phyloP scores from a whole-genome alignment of 2,888 invertebrate genomes.

The Desoria tigrina region DNA sequence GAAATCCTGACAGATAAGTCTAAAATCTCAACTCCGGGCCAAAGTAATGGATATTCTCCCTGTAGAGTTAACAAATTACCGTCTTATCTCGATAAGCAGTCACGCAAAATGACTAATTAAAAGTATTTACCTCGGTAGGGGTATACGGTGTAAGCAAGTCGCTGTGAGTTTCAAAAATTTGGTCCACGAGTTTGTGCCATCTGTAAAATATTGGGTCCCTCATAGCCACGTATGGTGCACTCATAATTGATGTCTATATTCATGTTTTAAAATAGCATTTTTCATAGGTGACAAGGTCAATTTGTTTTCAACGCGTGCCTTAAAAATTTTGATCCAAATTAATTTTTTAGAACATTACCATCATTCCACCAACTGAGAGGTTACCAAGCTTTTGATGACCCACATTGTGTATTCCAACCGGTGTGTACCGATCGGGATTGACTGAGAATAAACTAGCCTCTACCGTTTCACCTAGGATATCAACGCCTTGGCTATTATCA shows the following conservation, averaged over 20 bases:
- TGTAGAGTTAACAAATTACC: too few species aligned
- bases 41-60: constrained; percentile 8
- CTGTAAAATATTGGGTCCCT: constrained; percentile 82
- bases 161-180: constrained; percentile 75
- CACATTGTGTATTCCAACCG: background rate
- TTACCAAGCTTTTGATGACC: constrained; percentile 1
- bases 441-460: constrained; percentile 5
- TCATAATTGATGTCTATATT: too few species aligned
- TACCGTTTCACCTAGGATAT: constrained; percentile 14
- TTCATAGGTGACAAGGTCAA: too few species aligned
- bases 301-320: too few species aligned
- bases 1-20: background rate
- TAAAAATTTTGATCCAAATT: too few species aligned
- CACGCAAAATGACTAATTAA: too few species aligned
- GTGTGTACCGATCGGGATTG: constrained; percentile 9
- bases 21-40: constrained; percentile 11
- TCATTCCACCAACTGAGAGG: too few species aligned
- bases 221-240: constrained; percentile 81
- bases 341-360: too few species aligned
- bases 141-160: constrained; percentile 67
- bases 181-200: constrained; percentile 78
- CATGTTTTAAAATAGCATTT: too few species aligned
- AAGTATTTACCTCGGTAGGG: background rate
- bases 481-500: constrained; percentile 7
- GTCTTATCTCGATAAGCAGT: too few species aligned